Evolutionary conservation across 2,113 vertebrate genomes (phyloP), one percentile per base, ranked within the genome.

Genomic region (Odocoileus virginianus): DNA sequence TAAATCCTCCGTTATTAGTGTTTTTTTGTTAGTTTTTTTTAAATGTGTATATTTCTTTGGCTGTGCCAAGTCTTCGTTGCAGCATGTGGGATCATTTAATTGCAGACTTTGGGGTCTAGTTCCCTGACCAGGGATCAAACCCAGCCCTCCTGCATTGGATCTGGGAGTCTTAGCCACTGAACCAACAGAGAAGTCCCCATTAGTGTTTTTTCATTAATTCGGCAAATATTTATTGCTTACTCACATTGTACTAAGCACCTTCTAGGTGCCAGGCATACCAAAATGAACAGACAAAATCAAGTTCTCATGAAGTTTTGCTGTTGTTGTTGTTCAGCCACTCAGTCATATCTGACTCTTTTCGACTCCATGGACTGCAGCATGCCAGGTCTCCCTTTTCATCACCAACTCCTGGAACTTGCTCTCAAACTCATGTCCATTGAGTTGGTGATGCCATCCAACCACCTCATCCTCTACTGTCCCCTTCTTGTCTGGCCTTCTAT

Each of bases 201-300:
- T 83, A 79, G 23, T 74, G 71, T 74, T 74, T 82, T 57, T 89
- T 74, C 28, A 52, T 86, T 87, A 33, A 57, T 67, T 79, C 43
- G 74, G 55, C 45, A 67, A 93, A 55, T 43, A 54, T 55, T 30
- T 50, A 43, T 50, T 30, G 33, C 78, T 52, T n/a, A 43, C 4
- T 57, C 78, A 17, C 6, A 28, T 33, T 79, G 50, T 45, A 58
- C 64, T 74, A 84, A 97, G 81, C 30, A 58, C 5, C 52, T 28
- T 84, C 23, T 74, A 45, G 8, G 50, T 52, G 27, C 19, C 17
- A 84, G 76, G 40, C 45, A 85, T 54, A 58, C 30, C 47, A 58
- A 43, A 76, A 30, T 5, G 10, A 92, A 45, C 61, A 47, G 21
- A 87, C 55, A 90, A 89, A 92, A 87, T 60, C 30, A 28, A 43